A percentile compares a stretch with the other conserved stretches of the same genome.
Evolutionary conservation across 2,888 invertebrate genomes (phyloP).

Genomic region (Candidula unifasciata): DNA sequence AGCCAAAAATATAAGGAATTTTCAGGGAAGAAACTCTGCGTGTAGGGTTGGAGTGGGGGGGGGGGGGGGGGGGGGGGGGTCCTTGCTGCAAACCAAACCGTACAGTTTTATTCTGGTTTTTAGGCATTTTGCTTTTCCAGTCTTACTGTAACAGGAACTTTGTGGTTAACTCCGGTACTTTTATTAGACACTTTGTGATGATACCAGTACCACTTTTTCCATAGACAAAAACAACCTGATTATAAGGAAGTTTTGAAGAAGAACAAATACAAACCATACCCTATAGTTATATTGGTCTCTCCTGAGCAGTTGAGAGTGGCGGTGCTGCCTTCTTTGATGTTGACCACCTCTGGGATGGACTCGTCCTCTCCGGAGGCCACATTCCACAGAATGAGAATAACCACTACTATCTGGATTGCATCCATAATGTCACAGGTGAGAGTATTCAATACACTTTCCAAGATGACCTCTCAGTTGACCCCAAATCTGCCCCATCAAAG

Average conservation of each 20-base stretch:
- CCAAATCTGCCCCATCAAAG: too few species aligned
- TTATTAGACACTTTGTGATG: too few species aligned
- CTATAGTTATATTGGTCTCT: not conserved
- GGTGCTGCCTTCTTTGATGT: not conserved
- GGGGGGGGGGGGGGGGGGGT: too few species aligned
- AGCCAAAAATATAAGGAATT: too few species aligned
- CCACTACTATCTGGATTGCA: not conserved
- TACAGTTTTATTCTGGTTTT: too few species aligned
- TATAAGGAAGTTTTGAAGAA: too few species aligned
- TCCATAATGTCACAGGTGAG: not conserved
- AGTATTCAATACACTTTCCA: not conserved
- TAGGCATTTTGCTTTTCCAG: too few species aligned
- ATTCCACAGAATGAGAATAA: not conserved
- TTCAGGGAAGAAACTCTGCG: too few species aligned
- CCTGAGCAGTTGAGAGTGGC: not conserved
- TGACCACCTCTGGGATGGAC: not conserved
- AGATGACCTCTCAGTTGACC: not conserved
- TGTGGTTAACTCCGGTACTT: too few species aligned
- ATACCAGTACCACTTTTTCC: not conserved
- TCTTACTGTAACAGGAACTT: too few species aligned
- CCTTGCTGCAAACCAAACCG: too few species aligned
- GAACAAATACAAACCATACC: not conserved
- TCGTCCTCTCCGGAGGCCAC: not conserved
- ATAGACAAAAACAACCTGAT: not conserved
- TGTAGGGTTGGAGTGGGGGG: too few species aligned